A percentile compares a stretch with the other conserved stretches of the same genome.
phyloP scores from a whole-genome alignment of 1,140 invertebrate genomes.

The Leptestheria dahalacensis region DNA sequence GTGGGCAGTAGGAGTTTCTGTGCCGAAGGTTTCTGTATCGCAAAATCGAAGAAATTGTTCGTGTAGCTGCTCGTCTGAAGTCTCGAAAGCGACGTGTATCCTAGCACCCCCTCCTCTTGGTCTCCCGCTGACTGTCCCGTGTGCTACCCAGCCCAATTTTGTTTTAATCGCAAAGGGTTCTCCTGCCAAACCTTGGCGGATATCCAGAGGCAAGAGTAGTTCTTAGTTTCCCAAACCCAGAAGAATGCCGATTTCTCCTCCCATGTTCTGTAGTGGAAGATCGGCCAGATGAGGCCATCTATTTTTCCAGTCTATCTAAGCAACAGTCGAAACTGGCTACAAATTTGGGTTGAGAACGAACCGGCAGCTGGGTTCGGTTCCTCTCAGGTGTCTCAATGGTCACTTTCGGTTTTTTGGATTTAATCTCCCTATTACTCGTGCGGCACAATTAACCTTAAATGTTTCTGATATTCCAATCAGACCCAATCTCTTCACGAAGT shows the following conservation, averaged over 20 bases:
- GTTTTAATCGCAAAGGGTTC: constrained; percentile 9
- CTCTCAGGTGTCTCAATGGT: neutral
- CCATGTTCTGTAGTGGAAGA: neutral
- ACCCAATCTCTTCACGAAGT: neutral
- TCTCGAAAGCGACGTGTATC: neutral
- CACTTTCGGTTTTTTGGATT: neutral
- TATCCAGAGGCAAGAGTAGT: neutral
- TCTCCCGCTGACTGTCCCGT: neutral
- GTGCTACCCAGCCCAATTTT: constrained; percentile 5
- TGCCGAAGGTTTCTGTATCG: constrained; percentile 2
- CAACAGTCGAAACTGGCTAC: neutral
- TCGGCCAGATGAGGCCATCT: constrained; percentile 1
- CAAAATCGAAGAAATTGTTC: neutral
- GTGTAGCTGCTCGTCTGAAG: neutral
- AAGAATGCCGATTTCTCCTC: constrained; percentile 4
- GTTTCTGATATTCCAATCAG: neutral
- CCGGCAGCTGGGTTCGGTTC: neutral
- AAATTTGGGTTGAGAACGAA: neutral
- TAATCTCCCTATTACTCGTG: neutral
- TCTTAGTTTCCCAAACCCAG: constrained; percentile 5
- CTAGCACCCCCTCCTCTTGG: neutral
- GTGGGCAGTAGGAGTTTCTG: neutral
- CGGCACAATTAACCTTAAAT: neutral
- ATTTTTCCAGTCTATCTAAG: neutral
- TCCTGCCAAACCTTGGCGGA: neutral